Conservation (phyloP, 2,888 invertebrate genomes). For the Halictus quadricinctus region DNA sequence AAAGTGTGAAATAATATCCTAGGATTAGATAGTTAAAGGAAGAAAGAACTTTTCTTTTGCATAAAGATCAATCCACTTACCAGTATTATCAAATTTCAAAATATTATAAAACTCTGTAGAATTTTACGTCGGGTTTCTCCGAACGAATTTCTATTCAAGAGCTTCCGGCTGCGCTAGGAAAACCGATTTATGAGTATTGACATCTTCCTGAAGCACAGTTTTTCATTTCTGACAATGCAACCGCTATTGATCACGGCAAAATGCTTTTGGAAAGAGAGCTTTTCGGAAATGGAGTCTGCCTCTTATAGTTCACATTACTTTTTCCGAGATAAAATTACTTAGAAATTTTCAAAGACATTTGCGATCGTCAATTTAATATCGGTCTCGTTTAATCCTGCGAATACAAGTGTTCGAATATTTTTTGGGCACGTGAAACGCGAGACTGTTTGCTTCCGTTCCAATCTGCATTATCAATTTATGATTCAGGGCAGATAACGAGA, state of each 20-base stretch:
- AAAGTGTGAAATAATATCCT: neutral
- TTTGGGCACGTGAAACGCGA: conserved; percentile 16
- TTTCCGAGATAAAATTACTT: neutral
- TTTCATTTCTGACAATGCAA: neutral
- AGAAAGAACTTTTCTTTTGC: neutral
- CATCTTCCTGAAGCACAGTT: neutral
- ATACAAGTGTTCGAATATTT: neutral
- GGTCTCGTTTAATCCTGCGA: neutral
- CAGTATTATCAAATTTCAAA: no score
- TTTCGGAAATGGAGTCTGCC: neutral
- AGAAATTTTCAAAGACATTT: neutral
- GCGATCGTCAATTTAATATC: neutral
- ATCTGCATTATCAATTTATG: conserved; percentile 33
- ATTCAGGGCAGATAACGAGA: conserved; percentile 31
- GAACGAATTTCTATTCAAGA: neutral
- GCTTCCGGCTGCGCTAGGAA: neutral
- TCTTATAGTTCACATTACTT: neutral
- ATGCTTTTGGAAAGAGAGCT: no score
- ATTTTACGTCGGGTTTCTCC: no score
- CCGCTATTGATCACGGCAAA: neutral
- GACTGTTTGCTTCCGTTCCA: conserved; percentile 12
- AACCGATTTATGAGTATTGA: neutral
- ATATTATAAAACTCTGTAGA: no score
- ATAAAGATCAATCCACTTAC: no score
- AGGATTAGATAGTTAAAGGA: neutral